Conservation (phyloP, 2,797 vertebrate species). For the Lithobates pipiens region DNA sequence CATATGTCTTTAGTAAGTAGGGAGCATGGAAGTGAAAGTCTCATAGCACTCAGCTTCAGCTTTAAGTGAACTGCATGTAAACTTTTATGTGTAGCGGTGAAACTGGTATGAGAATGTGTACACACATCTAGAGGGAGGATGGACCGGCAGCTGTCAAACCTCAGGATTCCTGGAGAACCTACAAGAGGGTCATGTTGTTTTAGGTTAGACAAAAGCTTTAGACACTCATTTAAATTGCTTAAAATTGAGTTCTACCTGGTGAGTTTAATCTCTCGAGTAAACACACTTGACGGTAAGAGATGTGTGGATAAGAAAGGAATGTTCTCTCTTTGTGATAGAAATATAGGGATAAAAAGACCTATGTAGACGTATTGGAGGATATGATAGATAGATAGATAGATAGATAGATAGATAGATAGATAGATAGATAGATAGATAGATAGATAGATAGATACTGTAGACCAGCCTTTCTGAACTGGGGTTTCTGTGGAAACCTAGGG, state of each 20-base stretch:
- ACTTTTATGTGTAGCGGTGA: neutral
- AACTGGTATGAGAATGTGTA: conserved; percentile 17
- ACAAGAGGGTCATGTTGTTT: conserved; percentile 46
- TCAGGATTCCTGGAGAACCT: conserved; percentile 31
- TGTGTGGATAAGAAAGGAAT: conserved; percentile 45
- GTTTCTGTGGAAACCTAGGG: no score
- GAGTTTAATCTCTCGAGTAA: conserved; percentile 50
- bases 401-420: neutral
- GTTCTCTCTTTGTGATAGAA: neutral
- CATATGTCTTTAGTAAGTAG: no score
- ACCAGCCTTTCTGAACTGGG: no score
- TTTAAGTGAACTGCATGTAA: neutral
- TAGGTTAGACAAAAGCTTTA: conserved; percentile 54
- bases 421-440: conserved; percentile 11
- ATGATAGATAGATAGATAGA: conserved; percentile 10
- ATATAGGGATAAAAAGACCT: no score
- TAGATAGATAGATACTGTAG: neutral
- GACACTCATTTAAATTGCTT: conserved; percentile 43
- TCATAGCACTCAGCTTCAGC: neutral
- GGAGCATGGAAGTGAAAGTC: no score
- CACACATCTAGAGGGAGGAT: conserved; percentile 1
- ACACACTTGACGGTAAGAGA: conserved; percentile 43
- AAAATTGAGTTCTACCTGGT: conserved; percentile 43
- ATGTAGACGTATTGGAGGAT: neutral
- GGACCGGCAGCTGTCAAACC: conserved; percentile 40